Evolutionary conservation across 2,797 vertebrate genomes (phyloP).

Genomic region (Mycteria americana): DNA sequence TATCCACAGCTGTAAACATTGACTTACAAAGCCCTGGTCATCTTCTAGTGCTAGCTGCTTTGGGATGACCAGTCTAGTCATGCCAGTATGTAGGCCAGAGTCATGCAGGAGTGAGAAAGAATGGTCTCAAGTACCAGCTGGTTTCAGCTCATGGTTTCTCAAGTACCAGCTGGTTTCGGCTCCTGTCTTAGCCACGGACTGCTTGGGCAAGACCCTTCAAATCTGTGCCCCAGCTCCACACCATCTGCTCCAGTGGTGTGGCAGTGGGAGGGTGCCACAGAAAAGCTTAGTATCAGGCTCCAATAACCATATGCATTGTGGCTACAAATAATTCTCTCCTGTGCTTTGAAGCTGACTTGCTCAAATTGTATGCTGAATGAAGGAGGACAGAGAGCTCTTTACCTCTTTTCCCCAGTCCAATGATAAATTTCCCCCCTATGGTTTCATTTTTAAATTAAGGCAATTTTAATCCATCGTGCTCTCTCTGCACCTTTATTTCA

Average conservation of each 20-base stretch:
- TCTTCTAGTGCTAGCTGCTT: not conserved
- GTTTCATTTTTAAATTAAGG: not conserved
- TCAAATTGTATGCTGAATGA: not conserved
- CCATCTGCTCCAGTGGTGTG: not conserved
- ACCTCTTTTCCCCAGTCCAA: not conserved
- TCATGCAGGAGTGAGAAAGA: not conserved
- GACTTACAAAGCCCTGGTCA: not conserved
- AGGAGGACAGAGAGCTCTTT: not conserved
- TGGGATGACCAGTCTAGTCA: not conserved
- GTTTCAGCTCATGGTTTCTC: not conserved
- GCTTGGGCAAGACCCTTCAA: not conserved
- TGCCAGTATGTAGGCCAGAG: not conserved
- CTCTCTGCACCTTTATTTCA: not conserved
- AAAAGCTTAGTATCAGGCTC: not conserved
- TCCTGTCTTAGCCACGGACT: not conserved
- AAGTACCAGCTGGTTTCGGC: accelerated
- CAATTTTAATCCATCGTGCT: not conserved
- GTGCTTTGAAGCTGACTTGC: not conserved
- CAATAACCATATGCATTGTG: not conserved
- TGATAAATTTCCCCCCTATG: not conserved
- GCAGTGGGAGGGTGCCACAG: not conserved
- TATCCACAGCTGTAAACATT: not conserved
- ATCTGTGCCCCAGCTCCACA: not conserved
- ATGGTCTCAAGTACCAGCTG: not conserved
- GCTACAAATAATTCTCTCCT: not conserved